These are phyloP conservation scores for Tenthredo amoena DNA, from an alignment of 2,888 invertebrate species.

Conservation along the genomic window DNA sequence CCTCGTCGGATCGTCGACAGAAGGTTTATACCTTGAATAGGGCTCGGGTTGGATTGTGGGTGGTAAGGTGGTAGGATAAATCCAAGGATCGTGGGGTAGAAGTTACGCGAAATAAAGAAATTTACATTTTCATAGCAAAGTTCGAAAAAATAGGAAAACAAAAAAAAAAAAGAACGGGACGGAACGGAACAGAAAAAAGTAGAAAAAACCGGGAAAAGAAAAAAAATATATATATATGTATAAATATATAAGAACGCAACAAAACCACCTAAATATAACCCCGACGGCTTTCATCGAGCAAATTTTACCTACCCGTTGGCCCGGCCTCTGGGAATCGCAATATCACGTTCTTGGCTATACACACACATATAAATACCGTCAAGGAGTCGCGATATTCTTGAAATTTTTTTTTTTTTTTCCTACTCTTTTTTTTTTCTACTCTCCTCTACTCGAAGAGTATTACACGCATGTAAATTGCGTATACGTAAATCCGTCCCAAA, in stretches of 20 bases:
- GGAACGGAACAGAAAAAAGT: background rate
- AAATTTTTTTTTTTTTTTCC: background rate
- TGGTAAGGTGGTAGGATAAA: background rate
- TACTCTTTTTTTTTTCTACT: background rate
- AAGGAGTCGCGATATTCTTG: background rate
- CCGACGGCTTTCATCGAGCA: conserved; percentile 7
- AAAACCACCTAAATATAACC: background rate
- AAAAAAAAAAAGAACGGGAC: background rate
- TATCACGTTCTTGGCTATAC: background rate
- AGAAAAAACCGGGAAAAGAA: background rate
- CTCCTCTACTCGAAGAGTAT: background rate
- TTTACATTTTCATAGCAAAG: conserved; percentile 35
- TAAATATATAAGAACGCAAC: background rate
- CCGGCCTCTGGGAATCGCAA: background rate
- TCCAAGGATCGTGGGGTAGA: background rate
- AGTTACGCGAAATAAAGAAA: conserved; percentile 36
- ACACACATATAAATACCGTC: background rate
- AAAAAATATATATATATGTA: background rate
- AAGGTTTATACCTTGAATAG: background rate
- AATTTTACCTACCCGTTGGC: background rate
- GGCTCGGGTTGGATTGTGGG: background rate
- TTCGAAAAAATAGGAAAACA: background rate
- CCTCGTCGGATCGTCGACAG: conserved; percentile 17
- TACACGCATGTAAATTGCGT: background rate
- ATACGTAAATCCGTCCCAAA: background rate